Percentiles rank a stretch among this genome's conserved stretches.
Conservation (phyloP, 1,140 invertebrate genomes). For the Diachasmimorpha longicaudata region DNA sequence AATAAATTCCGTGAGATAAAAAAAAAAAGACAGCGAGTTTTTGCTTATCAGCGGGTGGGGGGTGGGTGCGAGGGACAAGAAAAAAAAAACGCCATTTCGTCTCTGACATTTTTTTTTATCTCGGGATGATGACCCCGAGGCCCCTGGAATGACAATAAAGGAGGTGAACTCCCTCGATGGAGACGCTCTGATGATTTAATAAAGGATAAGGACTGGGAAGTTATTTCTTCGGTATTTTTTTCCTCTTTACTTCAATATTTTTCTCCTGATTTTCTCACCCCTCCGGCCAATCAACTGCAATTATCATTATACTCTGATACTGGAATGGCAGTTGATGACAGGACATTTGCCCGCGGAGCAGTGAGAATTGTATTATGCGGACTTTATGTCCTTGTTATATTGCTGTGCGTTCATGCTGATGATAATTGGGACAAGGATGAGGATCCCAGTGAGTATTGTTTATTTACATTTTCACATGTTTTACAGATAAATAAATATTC, state of each 20-base stretch:
- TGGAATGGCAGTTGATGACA: slow-evolving; percentile 21
- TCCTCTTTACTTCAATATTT: no score
- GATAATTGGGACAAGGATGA: slow-evolving; percentile 59
- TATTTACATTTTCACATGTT: no score
- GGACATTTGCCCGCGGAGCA: slow-evolving; percentile 32
- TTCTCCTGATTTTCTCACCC: no score
- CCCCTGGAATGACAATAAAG: neutral
- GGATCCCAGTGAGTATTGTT: slow-evolving; percentile 49
- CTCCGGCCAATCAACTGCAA: neutral
- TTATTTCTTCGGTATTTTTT: neutral
- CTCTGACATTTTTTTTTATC: neutral
- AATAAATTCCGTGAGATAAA: neutral
- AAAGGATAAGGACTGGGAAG: neutral
- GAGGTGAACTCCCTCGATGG: neutral
- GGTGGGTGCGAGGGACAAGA: neutral
- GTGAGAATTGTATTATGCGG: slow-evolving; percentile 48
- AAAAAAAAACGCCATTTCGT: neutral
- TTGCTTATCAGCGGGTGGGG: neutral
- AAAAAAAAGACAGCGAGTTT: neutral
- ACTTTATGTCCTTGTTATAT: slow-evolving; percentile 46
- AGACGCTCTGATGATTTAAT: neutral
- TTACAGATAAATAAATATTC: no score
- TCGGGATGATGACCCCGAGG: neutral
- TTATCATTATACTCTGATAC: slow-evolving; percentile 31
- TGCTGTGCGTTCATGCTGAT: slow-evolving; percentile 50